Evolutionary conservation across 2,888 invertebrate genomes (phyloP).

Genomic region (Trisateles emortualis): DNA sequence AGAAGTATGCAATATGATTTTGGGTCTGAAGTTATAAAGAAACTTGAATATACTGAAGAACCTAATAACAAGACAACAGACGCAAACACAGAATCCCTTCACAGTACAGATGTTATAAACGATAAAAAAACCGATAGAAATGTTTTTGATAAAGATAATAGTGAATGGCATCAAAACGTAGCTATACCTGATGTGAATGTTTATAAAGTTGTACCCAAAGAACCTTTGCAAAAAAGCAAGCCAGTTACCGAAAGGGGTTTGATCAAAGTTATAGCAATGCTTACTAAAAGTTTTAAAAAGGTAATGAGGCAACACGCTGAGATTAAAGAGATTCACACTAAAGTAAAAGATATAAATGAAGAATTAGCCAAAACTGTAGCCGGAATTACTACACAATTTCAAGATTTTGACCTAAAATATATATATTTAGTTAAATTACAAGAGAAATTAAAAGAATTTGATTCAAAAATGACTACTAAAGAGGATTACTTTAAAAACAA

Average conservation of each 20-base stretch:
- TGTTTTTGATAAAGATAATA: constrained; percentile 60
- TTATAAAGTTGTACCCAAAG: constrained; percentile 65
- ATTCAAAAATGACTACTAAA: constrained; percentile 56
- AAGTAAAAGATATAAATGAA: constrained; percentile 59
- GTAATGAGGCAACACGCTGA: constrained; percentile 75
- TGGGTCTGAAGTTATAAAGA: constrained; percentile 57
- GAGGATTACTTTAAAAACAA: constrained; percentile 60
- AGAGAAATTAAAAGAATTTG: constrained; percentile 61
- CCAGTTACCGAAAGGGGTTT: constrained; percentile 71
- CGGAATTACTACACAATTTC: constrained; percentile 58
- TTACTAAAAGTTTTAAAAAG: constrained; percentile 78
- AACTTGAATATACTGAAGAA: constrained; percentile 55
- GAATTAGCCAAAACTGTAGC: constrained; percentile 62
- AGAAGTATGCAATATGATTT: constrained; percentile 63
- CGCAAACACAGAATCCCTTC: constrained; percentile 21
- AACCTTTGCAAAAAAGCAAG: constrained; percentile 49
- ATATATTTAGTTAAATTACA: constrained; percentile 58
- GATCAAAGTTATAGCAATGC: constrained; percentile 72
- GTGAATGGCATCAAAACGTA: constrained; percentile 63
- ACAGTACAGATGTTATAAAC: neutral
- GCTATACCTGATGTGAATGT: constrained; percentile 55
- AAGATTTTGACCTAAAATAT: constrained; percentile 72
- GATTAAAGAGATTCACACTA: constrained; percentile 68
- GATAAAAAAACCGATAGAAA: constrained; percentile 45
- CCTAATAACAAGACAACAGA: constrained; percentile 48